A percentile compares a stretch with the other conserved stretches of the same genome.
Conservation (phyloP, 2,797 vertebrate species). For the Poecilia wingei region DNA sequence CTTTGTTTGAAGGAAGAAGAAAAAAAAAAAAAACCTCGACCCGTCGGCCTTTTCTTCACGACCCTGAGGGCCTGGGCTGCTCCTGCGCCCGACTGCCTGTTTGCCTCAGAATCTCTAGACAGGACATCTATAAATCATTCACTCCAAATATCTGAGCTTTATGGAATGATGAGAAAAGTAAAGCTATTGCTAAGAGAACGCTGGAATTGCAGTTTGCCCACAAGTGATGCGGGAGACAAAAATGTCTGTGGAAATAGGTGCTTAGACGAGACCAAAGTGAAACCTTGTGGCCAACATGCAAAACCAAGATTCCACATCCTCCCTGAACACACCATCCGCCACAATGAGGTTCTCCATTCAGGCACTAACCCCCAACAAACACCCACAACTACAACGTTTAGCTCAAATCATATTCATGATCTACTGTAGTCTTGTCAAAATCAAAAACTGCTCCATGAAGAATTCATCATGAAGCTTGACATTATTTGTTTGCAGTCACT, state of each 20-base stretch:
- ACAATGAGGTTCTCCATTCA: too few species aligned
- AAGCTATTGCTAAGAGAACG: neutral
- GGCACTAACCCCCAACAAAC: too few species aligned
- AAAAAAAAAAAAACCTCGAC: slow-evolving; percentile 42
- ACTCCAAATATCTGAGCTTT: neutral
- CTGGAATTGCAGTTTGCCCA: neutral
- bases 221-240: neutral
- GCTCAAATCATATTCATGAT: too few species aligned
- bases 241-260: neutral
- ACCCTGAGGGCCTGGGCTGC: slow-evolving; percentile 61
- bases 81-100: slow-evolving; percentile 39
- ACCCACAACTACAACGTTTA: too few species aligned
- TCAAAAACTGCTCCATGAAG: too few species aligned
- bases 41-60: slow-evolving; percentile 48
- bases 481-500: too few species aligned
- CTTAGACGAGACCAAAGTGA: neutral
- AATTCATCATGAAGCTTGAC: too few species aligned
- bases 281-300: neutral
- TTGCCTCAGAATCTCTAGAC: slow-evolving; percentile 27
- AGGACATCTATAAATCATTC: neutral
- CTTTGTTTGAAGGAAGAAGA: slow-evolving; percentile 66
- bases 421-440: too few species aligned
- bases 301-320: too few species aligned
- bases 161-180: neutral
- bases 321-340: too few species aligned